phyloP scores from a whole-genome alignment of 2,888 invertebrate species.

The Sarcophaga carnaria region DNA sequence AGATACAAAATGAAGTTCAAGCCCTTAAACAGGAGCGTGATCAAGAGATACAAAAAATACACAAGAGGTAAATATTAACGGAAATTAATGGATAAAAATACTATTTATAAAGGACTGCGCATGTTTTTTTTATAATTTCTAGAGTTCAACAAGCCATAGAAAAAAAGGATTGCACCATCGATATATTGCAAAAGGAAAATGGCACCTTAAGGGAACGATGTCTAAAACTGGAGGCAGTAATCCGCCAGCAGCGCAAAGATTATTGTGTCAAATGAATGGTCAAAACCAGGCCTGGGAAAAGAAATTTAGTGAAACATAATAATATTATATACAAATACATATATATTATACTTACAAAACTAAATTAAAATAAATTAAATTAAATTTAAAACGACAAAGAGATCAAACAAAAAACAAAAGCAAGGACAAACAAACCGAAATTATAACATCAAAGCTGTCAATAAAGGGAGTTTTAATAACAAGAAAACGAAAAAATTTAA shows the following conservation, averaged over 20 bases:
- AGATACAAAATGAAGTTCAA: slow-evolving; percentile 86
- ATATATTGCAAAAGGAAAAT: slow-evolving; percentile 87
- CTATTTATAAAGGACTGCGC: too few relatives aligned
- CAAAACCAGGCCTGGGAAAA: background rate
- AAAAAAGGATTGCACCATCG: slow-evolving; percentile 89
- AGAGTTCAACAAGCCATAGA: slow-evolving; percentile 92
- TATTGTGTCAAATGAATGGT: slow-evolving; percentile 81
- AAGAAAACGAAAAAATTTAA: background rate
- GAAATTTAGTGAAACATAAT: slow-evolving; percentile 64
- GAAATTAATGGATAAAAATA: too few relatives aligned
- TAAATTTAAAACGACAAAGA: slow-evolving; percentile 56
- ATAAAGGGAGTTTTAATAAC: slow-evolving; percentile 52
- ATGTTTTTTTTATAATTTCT: slow-evolving; percentile 32
- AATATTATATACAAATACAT: background rate
- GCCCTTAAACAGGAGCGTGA: slow-evolving; percentile 86
- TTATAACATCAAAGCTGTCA: slow-evolving; percentile 38
- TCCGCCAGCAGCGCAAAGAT: slow-evolving; percentile 90
- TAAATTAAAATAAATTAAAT: slow-evolving; percentile 31
- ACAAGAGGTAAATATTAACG: slow-evolving; percentile 85
- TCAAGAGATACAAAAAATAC: slow-evolving; percentile 89
- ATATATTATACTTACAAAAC: slow-evolving; percentile 31
- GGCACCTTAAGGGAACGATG: slow-evolving; percentile 88
- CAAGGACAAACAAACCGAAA: slow-evolving; percentile 57
- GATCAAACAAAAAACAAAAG: slow-evolving; percentile 58
- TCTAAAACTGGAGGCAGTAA: slow-evolving; percentile 87